Conservation (phyloP, 1,140 invertebrate species). For the Asbolus verrucosus region DNA sequence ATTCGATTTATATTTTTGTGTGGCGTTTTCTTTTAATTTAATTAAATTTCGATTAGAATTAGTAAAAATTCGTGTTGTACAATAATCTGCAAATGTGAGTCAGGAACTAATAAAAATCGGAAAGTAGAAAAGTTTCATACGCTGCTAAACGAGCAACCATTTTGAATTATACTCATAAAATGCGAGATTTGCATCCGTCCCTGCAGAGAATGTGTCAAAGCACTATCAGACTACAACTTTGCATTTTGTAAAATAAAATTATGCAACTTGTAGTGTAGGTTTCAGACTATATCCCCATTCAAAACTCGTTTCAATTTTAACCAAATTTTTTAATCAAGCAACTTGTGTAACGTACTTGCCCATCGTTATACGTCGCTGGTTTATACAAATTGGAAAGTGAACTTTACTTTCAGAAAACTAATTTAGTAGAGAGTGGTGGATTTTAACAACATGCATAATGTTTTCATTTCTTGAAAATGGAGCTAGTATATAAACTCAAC, state of each 20-base stretch:
- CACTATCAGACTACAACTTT: neutral
- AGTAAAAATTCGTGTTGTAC: constrained; percentile 19
- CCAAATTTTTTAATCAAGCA: too few species aligned
- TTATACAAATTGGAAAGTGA: too few species aligned
- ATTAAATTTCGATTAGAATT: constrained; percentile 26
- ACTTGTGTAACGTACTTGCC: too few species aligned
- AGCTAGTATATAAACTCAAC: too few species aligned
- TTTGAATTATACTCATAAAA: constrained; percentile 27
- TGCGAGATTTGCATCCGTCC: neutral
- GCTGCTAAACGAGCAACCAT: constrained; percentile 7
- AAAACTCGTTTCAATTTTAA: neutral
- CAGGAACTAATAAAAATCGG: constrained; percentile 10
- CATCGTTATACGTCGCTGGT: too few species aligned
- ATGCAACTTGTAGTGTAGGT: neutral
- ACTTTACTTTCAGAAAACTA: too few species aligned
- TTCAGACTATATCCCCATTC: neutral
- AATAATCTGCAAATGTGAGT: constrained; percentile 14
- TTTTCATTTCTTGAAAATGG: too few species aligned
- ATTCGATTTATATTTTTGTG: constrained; percentile 26
- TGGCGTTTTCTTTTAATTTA: constrained; percentile 3
- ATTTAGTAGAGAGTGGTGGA: too few species aligned
- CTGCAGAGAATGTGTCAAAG: neutral
- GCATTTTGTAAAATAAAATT: constrained; percentile 14
- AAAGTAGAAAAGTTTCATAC: constrained; percentile 21
- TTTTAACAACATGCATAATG: too few species aligned